phyloP scores from a whole-genome alignment of 2,888 invertebrate genomes.

The Pycnomerus fuliginosus region DNA sequence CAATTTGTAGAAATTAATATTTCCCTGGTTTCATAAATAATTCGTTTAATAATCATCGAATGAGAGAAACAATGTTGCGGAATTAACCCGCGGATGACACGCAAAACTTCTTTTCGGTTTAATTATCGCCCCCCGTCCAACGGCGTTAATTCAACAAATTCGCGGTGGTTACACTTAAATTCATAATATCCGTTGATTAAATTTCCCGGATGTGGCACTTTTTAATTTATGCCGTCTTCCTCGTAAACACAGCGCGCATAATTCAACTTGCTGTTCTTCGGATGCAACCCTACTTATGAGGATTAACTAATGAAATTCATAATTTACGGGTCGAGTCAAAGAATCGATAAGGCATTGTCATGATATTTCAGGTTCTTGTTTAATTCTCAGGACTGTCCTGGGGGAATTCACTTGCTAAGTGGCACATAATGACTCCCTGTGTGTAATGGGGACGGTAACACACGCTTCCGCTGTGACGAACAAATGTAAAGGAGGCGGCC shows the following conservation, averaged over 20 bases:
- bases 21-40: no score
- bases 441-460: constrained; percentile 13
- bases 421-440: constrained; percentile 12
- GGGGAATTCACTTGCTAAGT: constrained; percentile 17
- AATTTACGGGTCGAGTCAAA: constrained; percentile 38
- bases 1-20: no score
- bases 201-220: constrained; percentile 20
- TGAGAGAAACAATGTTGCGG: no score
- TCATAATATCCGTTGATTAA: constrained; percentile 18
- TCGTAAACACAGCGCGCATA: constrained; percentile 21
- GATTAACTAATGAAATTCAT: constrained; percentile 44
- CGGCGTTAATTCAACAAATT: constrained; percentile 13
- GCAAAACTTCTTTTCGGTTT: no score
- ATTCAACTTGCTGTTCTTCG: constrained; percentile 40
- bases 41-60: no score
- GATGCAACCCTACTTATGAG: constrained; percentile 42
- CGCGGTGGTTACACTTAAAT: constrained; percentile 16
- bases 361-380: no score
- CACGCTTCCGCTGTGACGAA: constrained; percentile 15
- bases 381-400: no score
- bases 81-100: no score
- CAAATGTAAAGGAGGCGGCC: constrained; percentile 11
- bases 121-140: no score
- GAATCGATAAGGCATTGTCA: no score
- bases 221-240: constrained; percentile 21